Base-by-base conservation (phyloP, 1,140 invertebrate species). In the Bombus affinis region DNA sequence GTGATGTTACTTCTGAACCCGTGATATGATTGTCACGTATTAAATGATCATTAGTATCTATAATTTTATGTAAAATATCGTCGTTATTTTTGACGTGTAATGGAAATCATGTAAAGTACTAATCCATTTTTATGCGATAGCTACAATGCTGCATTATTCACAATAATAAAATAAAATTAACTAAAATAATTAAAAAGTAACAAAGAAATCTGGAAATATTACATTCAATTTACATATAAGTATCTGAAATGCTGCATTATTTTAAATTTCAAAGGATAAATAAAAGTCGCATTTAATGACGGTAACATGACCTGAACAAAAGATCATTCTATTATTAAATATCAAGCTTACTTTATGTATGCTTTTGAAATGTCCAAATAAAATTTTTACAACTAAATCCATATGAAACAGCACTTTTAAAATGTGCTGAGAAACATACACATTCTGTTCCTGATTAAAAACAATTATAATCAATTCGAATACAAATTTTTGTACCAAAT, bases 181-280 rank as follows among this genome's bases (percentile, higher is more conserved):
- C 86, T 86, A 86, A 59, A 82, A 42, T 85, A 89, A 89, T 47
- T 85, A 42, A 62, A 68, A 82, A 76, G 18, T 78, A 87, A 87
- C n/a, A 62, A 84, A 13, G 70, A 53, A 86, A 70, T 57, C 9
- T 66, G 73, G 8, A 73, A 78, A 70, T 78, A 70, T 70, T 78
- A 83, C 73, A 53, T 80, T 79, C 44, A 78, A 57, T 68, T 73
- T 47, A 81, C 42, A 44, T 82, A 32, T 66, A 47, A 42, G n/a
- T 35, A 66, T 73, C 66, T n/a, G 13, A 71, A 57, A 70, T 80
- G 37, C 72, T 77, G 66, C 70, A 87, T 88, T 62, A 32, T 89
- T 59, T 37, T 47, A n/a, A 89, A 66, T 82, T 82, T 87, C 39
- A 88, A 83, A 79, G 37, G 75, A 70, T 25, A 78, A 83, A 68